A percentile compares a stretch with the other conserved stretches of the same genome.
These are phyloP conservation scores for Pecten maximus DNA, from an alignment of 2,888 invertebrate genomes.

Conservation along the genomic window DNA sequence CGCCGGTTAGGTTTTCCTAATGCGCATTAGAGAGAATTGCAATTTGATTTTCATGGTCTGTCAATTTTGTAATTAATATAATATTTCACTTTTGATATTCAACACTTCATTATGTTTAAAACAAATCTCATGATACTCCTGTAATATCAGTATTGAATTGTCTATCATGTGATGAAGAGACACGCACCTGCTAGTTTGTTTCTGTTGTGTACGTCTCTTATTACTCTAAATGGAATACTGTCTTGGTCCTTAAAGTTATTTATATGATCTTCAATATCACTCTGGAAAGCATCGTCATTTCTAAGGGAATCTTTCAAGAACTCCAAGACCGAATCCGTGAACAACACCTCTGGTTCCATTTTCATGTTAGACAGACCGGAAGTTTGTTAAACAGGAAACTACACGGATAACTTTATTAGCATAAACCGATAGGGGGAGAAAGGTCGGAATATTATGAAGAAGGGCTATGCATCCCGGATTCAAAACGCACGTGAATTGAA, in stretches of 20 bases:
- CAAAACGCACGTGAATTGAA: too few relatives aligned
- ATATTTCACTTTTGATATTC: too few relatives aligned
- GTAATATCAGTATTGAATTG: too few relatives aligned
- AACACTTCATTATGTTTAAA: too few relatives aligned
- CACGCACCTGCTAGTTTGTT: constrained; percentile 50
- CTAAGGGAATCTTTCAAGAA: constrained; percentile 60
- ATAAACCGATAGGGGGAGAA: neutral
- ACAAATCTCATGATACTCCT: too few relatives aligned
- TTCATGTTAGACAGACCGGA: constrained; percentile 7
- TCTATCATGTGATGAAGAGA: constrained; percentile 36
- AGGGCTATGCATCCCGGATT: too few relatives aligned
- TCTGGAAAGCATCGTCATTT: neutral
- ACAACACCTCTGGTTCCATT: constrained; percentile 59
- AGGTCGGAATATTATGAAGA: neutral
- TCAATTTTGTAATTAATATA: too few relatives aligned
- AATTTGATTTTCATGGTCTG: too few relatives aligned
- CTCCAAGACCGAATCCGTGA: constrained; percentile 63
- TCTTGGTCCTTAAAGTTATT: constrained; percentile 37
- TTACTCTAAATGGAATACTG: constrained; percentile 63
- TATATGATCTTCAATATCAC: neutral
- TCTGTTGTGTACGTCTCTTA: constrained; percentile 46
- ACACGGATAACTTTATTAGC: neutral
- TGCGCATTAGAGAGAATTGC: too few relatives aligned
- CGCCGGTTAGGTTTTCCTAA: too few relatives aligned
- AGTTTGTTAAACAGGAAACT: neutral